These are phyloP conservation scores for Macrotus californicus DNA, from an alignment of 2,113 vertebrate species.

Conservation along the genomic window DNA sequence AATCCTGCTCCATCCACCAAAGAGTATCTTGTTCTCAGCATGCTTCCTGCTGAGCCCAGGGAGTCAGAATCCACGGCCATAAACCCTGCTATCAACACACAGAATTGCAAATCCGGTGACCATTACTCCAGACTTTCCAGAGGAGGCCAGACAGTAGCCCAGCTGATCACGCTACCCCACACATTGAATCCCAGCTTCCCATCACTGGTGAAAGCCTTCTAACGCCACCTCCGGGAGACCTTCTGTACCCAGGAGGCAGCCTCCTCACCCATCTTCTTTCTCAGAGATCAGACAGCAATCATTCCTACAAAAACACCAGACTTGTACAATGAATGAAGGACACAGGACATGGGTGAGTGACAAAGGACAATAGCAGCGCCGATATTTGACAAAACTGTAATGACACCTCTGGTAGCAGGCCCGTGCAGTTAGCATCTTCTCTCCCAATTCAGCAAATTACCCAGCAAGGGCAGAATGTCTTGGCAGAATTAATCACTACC, in stretches of 20 bases:
- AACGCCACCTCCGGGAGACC: background rate
- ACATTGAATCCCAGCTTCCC: background rate
- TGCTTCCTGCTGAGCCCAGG: too few species aligned
- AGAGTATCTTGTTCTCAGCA: background rate
- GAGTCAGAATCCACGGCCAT: background rate
- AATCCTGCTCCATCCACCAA: background rate
- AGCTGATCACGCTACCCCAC: background rate
- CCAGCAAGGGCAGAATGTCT: slow-evolving; percentile 22
- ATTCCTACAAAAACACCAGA: background rate
- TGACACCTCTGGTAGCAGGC: slow-evolving; percentile 26
- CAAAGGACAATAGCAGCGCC: background rate
- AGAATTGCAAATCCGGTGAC: background rate
- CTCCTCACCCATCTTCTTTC: background rate
- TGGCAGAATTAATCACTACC: slow-evolving; percentile 72
- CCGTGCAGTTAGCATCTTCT: background rate
- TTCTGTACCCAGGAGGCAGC: background rate
- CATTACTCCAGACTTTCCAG: background rate
- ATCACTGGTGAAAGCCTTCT: rapidly evolving
- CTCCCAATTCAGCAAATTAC: slow-evolving; percentile 43
- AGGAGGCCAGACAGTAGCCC: too few species aligned
- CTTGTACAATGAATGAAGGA: background rate
- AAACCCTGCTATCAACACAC: background rate
- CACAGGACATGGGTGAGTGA: background rate
- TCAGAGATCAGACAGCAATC: background rate
- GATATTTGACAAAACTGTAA: background rate